Percentiles rank a stretch among this genome's conserved stretches.
Evolutionary conservation across 2,888 invertebrate species (phyloP).

Genomic region (Lamellibrachia satsuma): DNA sequence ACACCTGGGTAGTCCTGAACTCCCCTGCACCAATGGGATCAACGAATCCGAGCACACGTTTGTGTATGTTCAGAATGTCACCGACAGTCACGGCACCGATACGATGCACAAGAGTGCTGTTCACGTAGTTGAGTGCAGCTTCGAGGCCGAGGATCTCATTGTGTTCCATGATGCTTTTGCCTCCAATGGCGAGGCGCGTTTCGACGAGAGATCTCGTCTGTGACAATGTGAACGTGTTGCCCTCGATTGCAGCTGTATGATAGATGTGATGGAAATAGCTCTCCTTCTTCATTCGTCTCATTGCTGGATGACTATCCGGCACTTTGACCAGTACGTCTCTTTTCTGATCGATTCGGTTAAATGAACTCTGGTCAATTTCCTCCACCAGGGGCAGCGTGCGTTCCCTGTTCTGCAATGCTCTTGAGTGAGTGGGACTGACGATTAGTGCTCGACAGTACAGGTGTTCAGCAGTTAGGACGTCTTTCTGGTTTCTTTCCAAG

Average conservation of each 20-base stretch:
- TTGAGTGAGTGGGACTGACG: slow-evolving; percentile 80
- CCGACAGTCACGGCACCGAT: slow-evolving; percentile 81
- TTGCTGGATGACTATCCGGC: slow-evolving; percentile 81
- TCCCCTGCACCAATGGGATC: slow-evolving; percentile 91
- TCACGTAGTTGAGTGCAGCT: slow-evolving; percentile 91
- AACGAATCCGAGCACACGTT: slow-evolving; percentile 90
- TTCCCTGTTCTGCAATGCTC: slow-evolving; percentile 74
- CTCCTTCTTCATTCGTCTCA: slow-evolving; percentile 89
- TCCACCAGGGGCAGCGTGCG: slow-evolving; percentile 87
- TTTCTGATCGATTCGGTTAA: slow-evolving; percentile 83
- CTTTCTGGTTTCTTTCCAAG: slow-evolving; percentile 83
- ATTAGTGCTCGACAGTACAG: slow-evolving; percentile 84
- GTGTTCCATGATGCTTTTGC: slow-evolving; percentile 94
- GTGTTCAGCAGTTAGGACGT: slow-evolving; percentile 89
- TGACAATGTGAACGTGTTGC: slow-evolving; percentile 93
- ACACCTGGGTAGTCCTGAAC: slow-evolving; percentile 78
- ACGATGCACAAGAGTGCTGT: slow-evolving; percentile 72
- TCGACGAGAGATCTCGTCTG: slow-evolving; percentile 92
- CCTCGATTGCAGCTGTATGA: slow-evolving; percentile 96
- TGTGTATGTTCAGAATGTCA: slow-evolving; percentile 91
- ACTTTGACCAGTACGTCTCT: slow-evolving; percentile 82
- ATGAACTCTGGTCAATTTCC: slow-evolving; percentile 77
- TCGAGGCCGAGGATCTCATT: slow-evolving; percentile 93
- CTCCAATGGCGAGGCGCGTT: slow-evolving; percentile 80
- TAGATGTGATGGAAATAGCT: slow-evolving; percentile 94